Percentiles rank a stretch among this genome's conserved stretches.
phyloP scores from a whole-genome alignment of 2,113 vertebrate genomes.

The Syngnathus scovelli region DNA sequence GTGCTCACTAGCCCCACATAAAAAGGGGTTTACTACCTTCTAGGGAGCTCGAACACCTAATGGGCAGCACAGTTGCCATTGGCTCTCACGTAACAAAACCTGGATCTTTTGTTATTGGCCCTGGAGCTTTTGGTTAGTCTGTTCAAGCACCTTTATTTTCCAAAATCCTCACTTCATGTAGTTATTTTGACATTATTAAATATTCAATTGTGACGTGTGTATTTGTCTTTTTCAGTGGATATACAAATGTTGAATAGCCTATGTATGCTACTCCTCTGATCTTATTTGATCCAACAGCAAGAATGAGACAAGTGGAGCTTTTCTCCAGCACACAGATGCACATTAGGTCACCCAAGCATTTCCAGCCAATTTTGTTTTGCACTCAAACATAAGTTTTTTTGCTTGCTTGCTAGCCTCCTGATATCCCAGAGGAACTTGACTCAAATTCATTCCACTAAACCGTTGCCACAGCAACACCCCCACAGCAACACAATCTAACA shows the following conservation, averaged over 20 bases:
- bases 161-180: neutral
- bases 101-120: no score
- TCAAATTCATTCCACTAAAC: slow-evolving; percentile 45
- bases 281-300: neutral
- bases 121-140: no score
- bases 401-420: slow-evolving; percentile 4
- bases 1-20: no score
- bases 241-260: neutral
- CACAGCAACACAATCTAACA: slow-evolving; percentile 36
- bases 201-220: no score
- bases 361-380: slow-evolving; percentile 48
- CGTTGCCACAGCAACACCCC: slow-evolving; percentile 46
- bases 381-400: slow-evolving; percentile 15
- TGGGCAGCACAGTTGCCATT: no score
- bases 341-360: slow-evolving; percentile 56
- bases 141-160: no score
- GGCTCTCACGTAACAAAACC: no score
- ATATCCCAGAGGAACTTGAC: slow-evolving; percentile 36
- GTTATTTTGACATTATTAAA: neutral
- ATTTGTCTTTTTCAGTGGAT: neutral
- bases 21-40: no score
- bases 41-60: no score
- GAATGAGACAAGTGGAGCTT: slow-evolving; percentile 54
- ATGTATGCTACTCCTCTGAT: neutral
- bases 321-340: slow-evolving; percentile 51